Base-by-base conservation (phyloP, 2,888 invertebrate genomes). In the Microplitis manilae region DNA sequence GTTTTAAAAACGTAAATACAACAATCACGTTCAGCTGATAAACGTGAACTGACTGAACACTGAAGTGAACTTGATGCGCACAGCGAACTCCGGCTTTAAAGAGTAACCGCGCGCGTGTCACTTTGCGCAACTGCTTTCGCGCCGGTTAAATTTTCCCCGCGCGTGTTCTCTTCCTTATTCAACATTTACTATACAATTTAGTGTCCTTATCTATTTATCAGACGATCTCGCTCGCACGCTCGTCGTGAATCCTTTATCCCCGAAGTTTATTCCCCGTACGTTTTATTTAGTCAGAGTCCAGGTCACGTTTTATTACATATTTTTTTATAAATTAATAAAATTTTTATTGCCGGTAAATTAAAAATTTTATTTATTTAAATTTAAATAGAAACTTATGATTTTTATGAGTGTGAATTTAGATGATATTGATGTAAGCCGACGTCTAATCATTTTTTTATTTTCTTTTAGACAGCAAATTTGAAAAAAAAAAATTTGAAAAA, bases 41-140 rank as follows among this genome's bases (percentile, higher is more conserved):
- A 81, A 81, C 79, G 81, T 80, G 79, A 81, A 82, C 82, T 82
- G 81, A 79, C 59, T 77, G 73, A 73, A 62, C 30, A 79, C 59
- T 77, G 73, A 73, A 62, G 13, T 30, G 50, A 68, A 50, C 50
- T 50, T 8, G 60, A 38, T 65, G 62, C 73, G 65, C 40, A 41
- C 78, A 72, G 67, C 80, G 77, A 73, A 65, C 68, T 73, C 73
- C 81, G 79, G 81, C 79, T 81, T 81, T 77, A 77, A 79, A 79
- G 80, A 83, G 78, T 81, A 75, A 72, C 79, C 80, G 79, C 82
- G 79, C 79, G 79, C 68, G 15, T 75, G 75, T 65, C 68, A 79
- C 59, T 77, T 80, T 80, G 83, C 83, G 80, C 83, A 80, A 79
- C 79, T 68, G 68, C 60, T 60, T 72, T 72, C 76, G 77, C 69